Percentiles rank a stretch among this genome's conserved stretches.
Conservation (phyloP, 92 coral and sea anemone genomes). For the Epizoanthus scotinus region DNA sequence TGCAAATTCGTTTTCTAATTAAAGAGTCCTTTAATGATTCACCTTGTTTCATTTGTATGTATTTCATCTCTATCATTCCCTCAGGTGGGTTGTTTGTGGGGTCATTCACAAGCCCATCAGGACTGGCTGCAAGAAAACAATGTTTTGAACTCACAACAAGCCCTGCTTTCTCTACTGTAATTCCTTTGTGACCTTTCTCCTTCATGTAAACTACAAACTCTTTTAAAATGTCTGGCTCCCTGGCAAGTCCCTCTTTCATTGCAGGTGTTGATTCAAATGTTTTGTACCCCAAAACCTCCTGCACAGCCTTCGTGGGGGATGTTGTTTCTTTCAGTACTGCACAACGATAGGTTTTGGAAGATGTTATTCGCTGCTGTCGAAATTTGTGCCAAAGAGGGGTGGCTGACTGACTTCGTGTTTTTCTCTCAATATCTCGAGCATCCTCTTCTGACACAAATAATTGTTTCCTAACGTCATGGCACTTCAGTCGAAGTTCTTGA, state of each 20-base stretch:
- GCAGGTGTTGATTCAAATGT: conserved; percentile 25
- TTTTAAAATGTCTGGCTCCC: conserved; percentile 28
- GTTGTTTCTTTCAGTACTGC: conserved; percentile 47
- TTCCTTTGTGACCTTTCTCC: conserved; percentile 41
- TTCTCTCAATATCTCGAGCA: conserved; percentile 17
- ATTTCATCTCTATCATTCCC: conserved; percentile 27
- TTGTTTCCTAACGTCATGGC: not conserved
- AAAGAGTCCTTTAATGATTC: conserved; percentile 28
- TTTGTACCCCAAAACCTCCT: conserved; percentile 45
- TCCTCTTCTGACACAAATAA: conserved; percentile 23
- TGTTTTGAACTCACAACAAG: conserved; percentile 29
- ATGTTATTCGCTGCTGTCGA: conserved; percentile 42
- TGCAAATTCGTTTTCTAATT: conserved; percentile 28
- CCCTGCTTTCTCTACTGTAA: conserved; percentile 28
- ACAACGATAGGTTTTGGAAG: conserved; percentile 42
- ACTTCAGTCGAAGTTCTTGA: not conserved
- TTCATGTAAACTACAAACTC: conserved; percentile 13
- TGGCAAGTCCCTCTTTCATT: conserved; percentile 47
- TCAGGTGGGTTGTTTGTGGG: conserved; percentile 22
- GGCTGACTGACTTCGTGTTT: conserved; percentile 35
- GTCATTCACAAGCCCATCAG: conserved; percentile 49
- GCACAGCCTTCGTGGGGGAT: conserved; percentile 50
- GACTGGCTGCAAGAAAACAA: conserved; percentile 46
- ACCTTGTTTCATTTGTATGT: conserved; percentile 36
- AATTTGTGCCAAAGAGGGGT: conserved; percentile 24